Evolutionary conservation across 2,888 invertebrate species (phyloP), one percentile per base, ranked within the genome.

Genomic region (Melanargia galathea): DNA sequence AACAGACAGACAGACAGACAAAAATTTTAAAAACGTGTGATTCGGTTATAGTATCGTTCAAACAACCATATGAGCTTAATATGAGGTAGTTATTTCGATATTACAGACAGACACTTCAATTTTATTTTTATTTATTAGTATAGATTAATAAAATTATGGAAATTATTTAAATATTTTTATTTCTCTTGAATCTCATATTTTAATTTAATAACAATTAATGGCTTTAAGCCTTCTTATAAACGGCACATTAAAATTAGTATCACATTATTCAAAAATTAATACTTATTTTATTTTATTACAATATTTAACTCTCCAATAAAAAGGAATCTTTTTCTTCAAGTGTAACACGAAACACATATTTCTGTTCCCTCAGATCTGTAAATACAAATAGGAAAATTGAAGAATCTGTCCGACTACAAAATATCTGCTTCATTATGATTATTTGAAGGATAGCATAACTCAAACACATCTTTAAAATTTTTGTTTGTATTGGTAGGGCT

Each of bases 311-410:
- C 49, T 52, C 22, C 33, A 46, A 48, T 52, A 65, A 38, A 33
- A 22, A 22, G 30, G 43, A 13, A 35, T 57, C 18, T 33, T 26
- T 62, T 56, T 30, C 20, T 20, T 38, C 18, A 59, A 48, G 75
- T 71, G 69, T 83, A 90, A 73, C 90, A 90, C n/a, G 90, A 90
- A 0, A 88, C 78, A 69, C 90, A 90, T 22, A 87, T 75, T 70
- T 84, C 82, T 1, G 75, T 64, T 11, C 80, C 83, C 58, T 89
- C 87, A 30, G 73, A 82, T 52, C 90, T 90, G 84, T 60, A 88
- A 87, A 58, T 64, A 33, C 52, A 24, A 49, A 26, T 5, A 26
- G n/a, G n/a, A n/a, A n/a, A n/a, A n/a, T n/a, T n/a, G n/a, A n/a
- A n/a, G n/a, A n/a, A n/a, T n/a, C n/a, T n/a, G n/a, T n/a, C n/a